Evolutionary conservation across 2,113 vertebrate genomes (phyloP).

Genomic region (Ardeotis arabs): DNA sequence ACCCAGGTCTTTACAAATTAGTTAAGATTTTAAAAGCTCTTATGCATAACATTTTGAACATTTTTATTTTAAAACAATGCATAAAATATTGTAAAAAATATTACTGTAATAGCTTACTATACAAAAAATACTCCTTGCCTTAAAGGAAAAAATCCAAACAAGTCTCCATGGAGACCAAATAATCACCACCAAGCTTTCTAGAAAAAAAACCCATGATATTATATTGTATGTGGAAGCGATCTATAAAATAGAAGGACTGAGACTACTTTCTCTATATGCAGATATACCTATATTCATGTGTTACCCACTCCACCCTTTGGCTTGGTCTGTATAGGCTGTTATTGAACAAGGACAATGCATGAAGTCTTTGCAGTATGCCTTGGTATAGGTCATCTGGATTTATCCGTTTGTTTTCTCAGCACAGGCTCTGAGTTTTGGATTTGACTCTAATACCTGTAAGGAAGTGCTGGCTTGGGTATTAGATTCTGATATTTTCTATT

Average conservation of each 20-base stretch:
- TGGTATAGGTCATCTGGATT: not conserved
- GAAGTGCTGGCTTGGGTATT: not conserved
- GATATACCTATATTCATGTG: accelerated
- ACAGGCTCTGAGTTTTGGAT: not conserved
- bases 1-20: not conserved
- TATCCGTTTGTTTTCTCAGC: not conserved
- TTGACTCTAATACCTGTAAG: not conserved
- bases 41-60: not conserved
- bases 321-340: not conserved
- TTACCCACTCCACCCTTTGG: not conserved
- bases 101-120: not conserved
- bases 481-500: not conserved
- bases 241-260: not conserved
- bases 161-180: not conserved
- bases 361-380: not conserved
- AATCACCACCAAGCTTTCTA: not conserved
- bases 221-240: not conserved
- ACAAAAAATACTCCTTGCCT: not conserved
- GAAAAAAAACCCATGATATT: not conserved
- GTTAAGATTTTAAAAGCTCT: not conserved
- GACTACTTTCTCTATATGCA: not conserved
- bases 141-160: not conserved
- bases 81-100: not conserved
- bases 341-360: not conserved
- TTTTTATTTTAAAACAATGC: not conserved